Percentiles rank a stretch among this genome's conserved stretches.
Evolutionary conservation across 37 sponge, comb jelly and placozoan genomes (phyloP).

Genomic region (Diacarnus erythraeanus): DNA sequence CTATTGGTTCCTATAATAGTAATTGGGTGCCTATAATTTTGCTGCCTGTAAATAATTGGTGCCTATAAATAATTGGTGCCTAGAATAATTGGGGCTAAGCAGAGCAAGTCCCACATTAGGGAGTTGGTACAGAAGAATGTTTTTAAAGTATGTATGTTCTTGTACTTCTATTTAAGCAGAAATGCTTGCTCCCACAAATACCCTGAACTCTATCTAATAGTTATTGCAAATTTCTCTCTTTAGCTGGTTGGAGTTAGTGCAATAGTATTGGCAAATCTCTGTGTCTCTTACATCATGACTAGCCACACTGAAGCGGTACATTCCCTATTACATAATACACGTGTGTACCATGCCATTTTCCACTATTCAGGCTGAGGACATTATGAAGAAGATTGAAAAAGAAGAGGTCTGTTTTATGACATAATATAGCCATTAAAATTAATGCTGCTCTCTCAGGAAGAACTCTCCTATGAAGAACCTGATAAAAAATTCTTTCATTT

Average conservation of each 20-base stretch:
- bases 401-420: too few relatives aligned
- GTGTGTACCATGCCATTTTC: background rate
- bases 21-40: background rate
- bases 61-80: too few relatives aligned
- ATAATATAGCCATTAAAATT: background rate
- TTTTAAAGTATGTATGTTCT: background rate
- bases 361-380: slow-evolving; percentile 85
- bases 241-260: slow-evolving; percentile 91
- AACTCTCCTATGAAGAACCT: slow-evolving; percentile 92
- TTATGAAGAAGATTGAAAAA: slow-evolving; percentile 99
- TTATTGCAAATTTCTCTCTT: slow-evolving; percentile 5
- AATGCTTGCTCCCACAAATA: too few relatives aligned
- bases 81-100: too few relatives aligned
- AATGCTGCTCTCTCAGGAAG: slow-evolving; percentile 56
- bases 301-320: slow-evolving; percentile 91
- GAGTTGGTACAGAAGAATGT: background rate
- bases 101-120: too few relatives aligned
- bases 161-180: background rate
- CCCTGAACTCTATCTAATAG: background rate
- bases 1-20: too few relatives aligned
- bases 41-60: too few relatives aligned
- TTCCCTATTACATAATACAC: background rate
- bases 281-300: slow-evolving; percentile 99
- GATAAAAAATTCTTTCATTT: slow-evolving; percentile 95
- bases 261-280: slow-evolving; percentile 96